Base-by-base conservation (phyloP, 2,113 vertebrate genomes). In the Salvelinus fontinalis region DNA sequence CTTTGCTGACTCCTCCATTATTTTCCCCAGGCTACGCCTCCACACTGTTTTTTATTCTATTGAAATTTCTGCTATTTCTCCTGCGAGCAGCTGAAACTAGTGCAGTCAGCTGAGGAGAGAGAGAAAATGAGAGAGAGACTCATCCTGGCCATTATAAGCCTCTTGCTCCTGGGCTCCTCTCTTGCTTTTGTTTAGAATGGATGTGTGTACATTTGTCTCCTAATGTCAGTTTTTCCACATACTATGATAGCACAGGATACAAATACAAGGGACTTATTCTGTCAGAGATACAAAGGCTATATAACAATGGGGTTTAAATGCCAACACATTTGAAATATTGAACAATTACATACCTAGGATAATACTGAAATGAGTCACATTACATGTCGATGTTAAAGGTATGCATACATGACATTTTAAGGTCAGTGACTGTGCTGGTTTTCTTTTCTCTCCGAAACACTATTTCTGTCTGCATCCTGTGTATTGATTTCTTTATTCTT, bases 1-100 rank as follows among this genome's bases (percentile, higher is more conserved):
- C 79, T 89, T 81, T 88, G 87, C 88, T 91, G 87, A 90, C 89
- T 87, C 85, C 72, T 86, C 84, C 80, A 70, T 87, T 92, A 85
- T 73, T 69, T 78, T 62, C 75, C 74, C 80, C 82, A 72, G 70
- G 79, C 75, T n/a, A 73, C 48, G 26, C 81, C 81, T 80, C 68
- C 39, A 22, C 70, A 77, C 64, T 59, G 62, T 70, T 82, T 82
- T 71, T 65, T 60, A 57, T 64, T 62, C 51, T 62, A 59, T 81
- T 68, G 64, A 70, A 83, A 39, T 84, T 65, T 54, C 26, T 49
- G 59, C 65, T 48, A 64, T 79, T 84, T 79, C 75, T 73, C 59
- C 76, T 77, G 60, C 3, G 49, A 84, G 60, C 73, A 74, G 70
- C 76, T 18, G 80, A 84, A 76, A 80, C 64, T 57, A 78, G 79